phyloP scores from a whole-genome alignment of 2,113 vertebrate genomes.

The Engystomops pustulosus region DNA sequence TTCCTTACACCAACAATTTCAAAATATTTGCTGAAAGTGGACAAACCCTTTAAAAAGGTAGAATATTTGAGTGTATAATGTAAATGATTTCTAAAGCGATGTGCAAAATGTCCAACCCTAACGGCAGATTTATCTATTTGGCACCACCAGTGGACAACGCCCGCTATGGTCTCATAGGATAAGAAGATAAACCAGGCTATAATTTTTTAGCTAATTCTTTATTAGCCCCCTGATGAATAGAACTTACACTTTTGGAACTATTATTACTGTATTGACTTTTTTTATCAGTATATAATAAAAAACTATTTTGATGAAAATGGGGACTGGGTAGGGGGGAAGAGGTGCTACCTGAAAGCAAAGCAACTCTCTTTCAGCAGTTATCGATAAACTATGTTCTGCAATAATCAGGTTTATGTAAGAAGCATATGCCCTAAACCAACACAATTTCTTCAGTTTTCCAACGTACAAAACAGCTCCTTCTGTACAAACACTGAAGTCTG shows the following conservation, averaged over 20 bases:
- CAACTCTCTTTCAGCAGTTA: background rate
- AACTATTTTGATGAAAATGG: too few species aligned
- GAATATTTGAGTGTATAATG: too few species aligned
- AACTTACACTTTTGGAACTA: too few species aligned
- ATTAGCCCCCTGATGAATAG: background rate
- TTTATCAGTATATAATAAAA: too few species aligned
- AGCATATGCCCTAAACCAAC: background rate
- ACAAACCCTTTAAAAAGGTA: too few species aligned
- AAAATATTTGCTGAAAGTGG: too few species aligned
- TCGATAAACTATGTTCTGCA: background rate
- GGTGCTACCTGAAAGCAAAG: background rate
- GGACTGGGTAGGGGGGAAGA: too few species aligned
- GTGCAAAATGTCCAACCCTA: too few species aligned
- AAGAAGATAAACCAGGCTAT: background rate
- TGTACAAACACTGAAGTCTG: slow-evolving; percentile 26
- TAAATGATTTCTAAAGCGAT: too few species aligned
- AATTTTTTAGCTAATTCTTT: background rate
- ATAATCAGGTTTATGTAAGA: background rate
- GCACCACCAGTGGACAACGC: background rate
- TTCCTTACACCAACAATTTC: too few species aligned
- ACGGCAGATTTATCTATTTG: too few species aligned
- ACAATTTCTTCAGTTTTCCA: slow-evolving; percentile 25
- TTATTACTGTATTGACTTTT: too few species aligned
- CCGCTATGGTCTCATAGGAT: background rate
- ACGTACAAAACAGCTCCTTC: slow-evolving; percentile 20